These are phyloP conservation scores for Ramphastos sulfuratus DNA, from an alignment of 2,113 vertebrate genomes.

Conservation along the genomic window DNA sequence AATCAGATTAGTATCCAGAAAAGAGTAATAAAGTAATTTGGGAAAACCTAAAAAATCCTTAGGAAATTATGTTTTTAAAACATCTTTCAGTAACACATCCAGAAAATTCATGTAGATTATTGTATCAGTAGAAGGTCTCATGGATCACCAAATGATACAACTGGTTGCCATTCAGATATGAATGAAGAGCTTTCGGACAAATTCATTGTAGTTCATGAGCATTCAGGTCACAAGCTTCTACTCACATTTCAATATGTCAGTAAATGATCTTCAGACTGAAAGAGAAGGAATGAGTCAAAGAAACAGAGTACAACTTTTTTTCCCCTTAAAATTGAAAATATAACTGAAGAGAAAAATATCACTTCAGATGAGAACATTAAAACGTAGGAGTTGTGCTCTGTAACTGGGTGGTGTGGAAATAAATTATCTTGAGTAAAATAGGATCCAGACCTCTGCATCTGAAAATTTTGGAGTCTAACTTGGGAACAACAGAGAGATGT, in stretches of 20 bases:
- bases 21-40: not conserved
- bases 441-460: not conserved
- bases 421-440: slow-evolving; percentile 9
- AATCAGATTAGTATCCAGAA: not conserved
- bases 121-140: not conserved
- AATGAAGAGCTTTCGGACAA: slow-evolving; percentile 11
- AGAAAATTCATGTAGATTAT: slow-evolving; percentile 5
- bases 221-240: not conserved
- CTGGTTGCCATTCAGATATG: not conserved
- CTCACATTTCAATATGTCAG: not conserved
- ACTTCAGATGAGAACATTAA: not conserved
- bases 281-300: slow-evolving; percentile 1
- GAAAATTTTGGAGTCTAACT: slow-evolving; percentile 23
- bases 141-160: not conserved
- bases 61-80: not conserved
- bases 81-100: not conserved
- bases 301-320: not conserved
- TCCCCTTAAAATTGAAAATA: not conserved
- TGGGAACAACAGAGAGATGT: not conserved
- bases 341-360: not conserved
- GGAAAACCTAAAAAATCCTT: not conserved
- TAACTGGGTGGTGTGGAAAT: not conserved
- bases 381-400: not conserved
- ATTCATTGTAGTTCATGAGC: not conserved
- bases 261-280: slow-evolving; percentile 21